A percentile compares a stretch with the other conserved stretches of the same genome.
Conservation (phyloP, 2,113 vertebrate species). For the Enhydra lutris region DNA sequence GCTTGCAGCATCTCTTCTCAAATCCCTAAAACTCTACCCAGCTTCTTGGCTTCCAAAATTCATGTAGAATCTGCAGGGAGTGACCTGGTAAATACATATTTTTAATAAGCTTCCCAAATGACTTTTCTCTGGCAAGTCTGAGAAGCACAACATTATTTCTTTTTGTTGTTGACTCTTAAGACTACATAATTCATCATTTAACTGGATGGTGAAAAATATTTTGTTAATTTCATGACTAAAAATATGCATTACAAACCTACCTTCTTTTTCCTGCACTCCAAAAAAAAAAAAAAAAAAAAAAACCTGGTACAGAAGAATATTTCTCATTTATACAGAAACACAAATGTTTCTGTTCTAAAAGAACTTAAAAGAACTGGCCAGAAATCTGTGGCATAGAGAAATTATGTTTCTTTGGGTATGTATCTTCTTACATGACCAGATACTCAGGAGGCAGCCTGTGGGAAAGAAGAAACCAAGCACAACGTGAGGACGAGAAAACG, state of each 20-base stretch:
- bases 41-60: not conserved
- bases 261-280: not conserved
- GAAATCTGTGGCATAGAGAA: not conserved
- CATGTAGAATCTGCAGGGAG: not conserved
- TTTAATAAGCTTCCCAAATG: not conserved
- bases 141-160: not conserved
- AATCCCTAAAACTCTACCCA: not conserved
- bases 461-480: not conserved
- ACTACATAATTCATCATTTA: not conserved
- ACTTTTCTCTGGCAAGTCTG: not conserved
- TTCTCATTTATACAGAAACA: not conserved
- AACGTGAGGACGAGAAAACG: not conserved
- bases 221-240: not conserved
- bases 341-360: not conserved
- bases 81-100: not conserved
- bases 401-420: not conserved
- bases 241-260: not conserved
- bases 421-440: not conserved
- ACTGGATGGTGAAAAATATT: not conserved
- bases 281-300: not conserved
- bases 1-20: not conserved
- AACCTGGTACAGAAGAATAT: not conserved
- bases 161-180: not conserved
- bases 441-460: not conserved
- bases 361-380: not conserved